Evolutionary conservation across 1,140 invertebrate species (phyloP).

Genomic region (Phortica variegata): DNA sequence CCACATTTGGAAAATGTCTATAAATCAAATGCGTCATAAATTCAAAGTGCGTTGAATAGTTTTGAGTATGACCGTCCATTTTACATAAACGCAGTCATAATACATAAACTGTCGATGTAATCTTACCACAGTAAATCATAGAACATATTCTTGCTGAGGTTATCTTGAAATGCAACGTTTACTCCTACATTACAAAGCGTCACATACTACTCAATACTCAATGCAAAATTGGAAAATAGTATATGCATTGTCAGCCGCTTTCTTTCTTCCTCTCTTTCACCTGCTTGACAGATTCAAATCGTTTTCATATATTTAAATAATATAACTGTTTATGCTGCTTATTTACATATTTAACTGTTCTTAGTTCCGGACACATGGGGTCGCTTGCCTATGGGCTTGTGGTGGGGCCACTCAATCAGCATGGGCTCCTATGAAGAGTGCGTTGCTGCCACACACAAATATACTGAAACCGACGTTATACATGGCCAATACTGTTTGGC

Average conservation of each 20-base stretch:
- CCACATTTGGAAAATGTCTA: no score
- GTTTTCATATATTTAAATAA: not conserved
- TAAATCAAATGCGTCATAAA: no score
- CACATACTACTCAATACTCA: not conserved
- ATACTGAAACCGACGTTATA: constrained; percentile 23
- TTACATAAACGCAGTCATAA: no score
- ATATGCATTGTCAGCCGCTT: not conserved
- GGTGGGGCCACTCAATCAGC: constrained; percentile 47
- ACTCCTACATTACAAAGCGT: not conserved
- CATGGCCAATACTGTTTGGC: constrained; percentile 46
- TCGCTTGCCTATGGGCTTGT: constrained; percentile 42
- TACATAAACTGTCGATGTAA: no score
- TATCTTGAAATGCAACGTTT: not conserved
- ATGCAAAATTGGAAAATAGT: not conserved
- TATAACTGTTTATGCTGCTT: not conserved
- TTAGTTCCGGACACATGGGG: constrained; percentile 52
- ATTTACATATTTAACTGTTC: not conserved
- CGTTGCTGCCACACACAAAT: constrained; percentile 34
- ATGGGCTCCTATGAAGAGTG: constrained; percentile 52
- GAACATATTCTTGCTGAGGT: no score
- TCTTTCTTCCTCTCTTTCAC: no score
- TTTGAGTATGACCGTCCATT: no score
- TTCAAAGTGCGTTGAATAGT: no score
- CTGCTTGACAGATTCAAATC: not conserved
- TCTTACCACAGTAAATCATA: no score